Conservation (phyloP, 2,797 vertebrate species). For the Meda fulgida region DNA sequence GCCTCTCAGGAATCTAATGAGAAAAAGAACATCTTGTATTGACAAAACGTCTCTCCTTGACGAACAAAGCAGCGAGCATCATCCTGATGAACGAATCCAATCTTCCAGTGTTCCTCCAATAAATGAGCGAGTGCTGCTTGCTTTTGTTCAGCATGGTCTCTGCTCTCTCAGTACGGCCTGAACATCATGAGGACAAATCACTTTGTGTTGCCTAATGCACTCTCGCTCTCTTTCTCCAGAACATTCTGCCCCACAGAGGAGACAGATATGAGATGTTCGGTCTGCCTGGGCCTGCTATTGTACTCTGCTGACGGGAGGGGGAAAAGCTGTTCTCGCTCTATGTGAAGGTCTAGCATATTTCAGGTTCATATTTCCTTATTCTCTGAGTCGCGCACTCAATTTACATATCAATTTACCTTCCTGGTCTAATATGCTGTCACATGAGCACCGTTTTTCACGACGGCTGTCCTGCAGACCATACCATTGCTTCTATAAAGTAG, state of each 20-base stretch:
- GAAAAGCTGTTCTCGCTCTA: background rate
- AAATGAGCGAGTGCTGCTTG: constrained; percentile 19
- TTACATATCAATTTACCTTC: constrained; percentile 84
- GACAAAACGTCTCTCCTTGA: constrained; percentile 47
- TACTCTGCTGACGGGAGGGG: constrained; percentile 36
- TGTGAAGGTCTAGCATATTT: constrained; percentile 35
- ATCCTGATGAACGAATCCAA: constrained; percentile 47
- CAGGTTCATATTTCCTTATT: constrained; percentile 48
- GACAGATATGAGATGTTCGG: constrained; percentile 26
- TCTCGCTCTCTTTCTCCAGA: constrained; percentile 30
- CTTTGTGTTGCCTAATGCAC: constrained; percentile 36
- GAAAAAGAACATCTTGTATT: constrained; percentile 53
- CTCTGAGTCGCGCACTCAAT: constrained; percentile 59
- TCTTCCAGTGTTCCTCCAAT: constrained; percentile 36
- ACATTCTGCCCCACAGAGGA: constrained; percentile 28
- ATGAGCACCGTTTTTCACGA: constrained; percentile 78
- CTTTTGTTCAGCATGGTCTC: constrained; percentile 30
- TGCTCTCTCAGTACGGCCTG: background rate
- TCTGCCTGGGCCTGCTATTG: constrained; percentile 15
- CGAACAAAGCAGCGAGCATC: constrained; percentile 45
- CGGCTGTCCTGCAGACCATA: constrained; percentile 55
- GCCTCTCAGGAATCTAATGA: constrained; percentile 42
- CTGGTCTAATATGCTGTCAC: constrained; percentile 79
- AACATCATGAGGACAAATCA: constrained; percentile 51
- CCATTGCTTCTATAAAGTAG: background rate